These are phyloP conservation scores for Myripristis murdjan DNA, from an alignment of 2,797 vertebrate species.

Conservation along the genomic window DNA sequence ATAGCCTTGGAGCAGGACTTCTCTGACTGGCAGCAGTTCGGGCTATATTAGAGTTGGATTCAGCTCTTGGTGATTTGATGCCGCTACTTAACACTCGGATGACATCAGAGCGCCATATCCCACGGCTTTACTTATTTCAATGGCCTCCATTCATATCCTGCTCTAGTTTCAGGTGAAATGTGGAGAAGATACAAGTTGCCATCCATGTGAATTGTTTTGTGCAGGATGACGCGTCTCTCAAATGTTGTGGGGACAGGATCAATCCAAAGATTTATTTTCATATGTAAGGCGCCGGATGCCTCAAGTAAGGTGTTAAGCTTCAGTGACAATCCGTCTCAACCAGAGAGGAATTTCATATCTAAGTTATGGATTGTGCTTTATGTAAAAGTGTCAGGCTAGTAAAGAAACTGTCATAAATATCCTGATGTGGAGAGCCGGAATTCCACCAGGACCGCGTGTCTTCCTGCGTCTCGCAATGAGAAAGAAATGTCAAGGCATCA, in stretches of 20 bases:
- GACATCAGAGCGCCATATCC: conserved; percentile 24
- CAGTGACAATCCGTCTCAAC: conserved; percentile 48
- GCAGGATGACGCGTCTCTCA: conserved; percentile 30
- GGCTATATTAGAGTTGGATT: conserved; percentile 58
- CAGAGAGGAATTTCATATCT: conserved; percentile 54
- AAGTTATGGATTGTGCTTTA: conserved; percentile 31
- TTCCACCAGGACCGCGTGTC: conserved; percentile 20
- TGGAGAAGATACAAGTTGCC: conserved; percentile 32
- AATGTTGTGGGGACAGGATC: conserved; percentile 21
- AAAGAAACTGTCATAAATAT: conserved; percentile 40
- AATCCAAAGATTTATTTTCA: conserved; percentile 34
- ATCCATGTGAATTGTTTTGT: conserved; percentile 27
- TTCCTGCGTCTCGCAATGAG: conserved; percentile 36
- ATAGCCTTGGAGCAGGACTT: conserved; percentile 26
- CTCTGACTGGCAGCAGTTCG: conserved; percentile 64
- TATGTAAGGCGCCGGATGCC: conserved; percentile 48
- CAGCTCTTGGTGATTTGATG: conserved; percentile 36
- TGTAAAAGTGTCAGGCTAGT: conserved; percentile 43
- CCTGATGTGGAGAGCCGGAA: conserved; percentile 26
- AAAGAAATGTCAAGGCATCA: conserved; percentile 49
- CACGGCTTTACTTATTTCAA: conserved; percentile 20
- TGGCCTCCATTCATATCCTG: conserved; percentile 17
- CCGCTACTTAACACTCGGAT: conserved; percentile 46
- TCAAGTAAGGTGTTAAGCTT: conserved; percentile 56
- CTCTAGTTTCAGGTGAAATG: conserved; percentile 25